Evolutionary conservation across 2,888 invertebrate genomes (phyloP), one percentile per base, ranked within the genome.

Genomic region (Philereme vetulata): DNA sequence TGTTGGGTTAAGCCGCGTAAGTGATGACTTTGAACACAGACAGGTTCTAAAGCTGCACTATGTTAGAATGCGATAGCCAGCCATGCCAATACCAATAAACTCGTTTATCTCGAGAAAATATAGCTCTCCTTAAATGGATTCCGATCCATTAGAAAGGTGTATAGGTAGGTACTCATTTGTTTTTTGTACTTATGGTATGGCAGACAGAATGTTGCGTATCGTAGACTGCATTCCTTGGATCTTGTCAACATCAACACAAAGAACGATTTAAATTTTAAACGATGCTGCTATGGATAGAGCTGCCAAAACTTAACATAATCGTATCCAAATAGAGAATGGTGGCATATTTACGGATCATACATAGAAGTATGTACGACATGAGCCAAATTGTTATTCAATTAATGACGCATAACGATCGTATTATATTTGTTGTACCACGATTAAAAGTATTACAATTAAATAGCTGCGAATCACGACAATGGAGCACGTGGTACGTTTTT

Each of bases 21-120:
- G 74, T 75, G 74, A 84, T 81, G 82, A 81, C 84, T 86, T 79
- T 78, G 79, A 77, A 68, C 76, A 75, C 75, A 70, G 78, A 79
- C 85, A 78, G 82, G 86, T 85, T 84, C 75, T 68, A 67, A 67
- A 64, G 66, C 73, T 65, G 72, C 73, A 79, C 82, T 82, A 82
- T 80, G 79, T 81, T 69, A 68, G 63, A 74, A 65, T 71, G 72
- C 74, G 72, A 80, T 72, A 80, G 77, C 47, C 2, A 21, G 21
- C 21, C 21, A 1, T 21, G 21, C 21, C 76, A 82, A 84, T 85
- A 85, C 81, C 81, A 84, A 83, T 83, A 84, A 81, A 82, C 83
- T 76, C 70, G 81, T 82, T 84, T 81, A 82, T 78, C 78, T 81
- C 60, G 67, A 72, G 81, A 79, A 74, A 71, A 82, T 82, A 82